These are phyloP conservation scores for Varanus salvator DNA, from an alignment of 2,113 vertebrate species.

Conservation along the genomic window DNA sequence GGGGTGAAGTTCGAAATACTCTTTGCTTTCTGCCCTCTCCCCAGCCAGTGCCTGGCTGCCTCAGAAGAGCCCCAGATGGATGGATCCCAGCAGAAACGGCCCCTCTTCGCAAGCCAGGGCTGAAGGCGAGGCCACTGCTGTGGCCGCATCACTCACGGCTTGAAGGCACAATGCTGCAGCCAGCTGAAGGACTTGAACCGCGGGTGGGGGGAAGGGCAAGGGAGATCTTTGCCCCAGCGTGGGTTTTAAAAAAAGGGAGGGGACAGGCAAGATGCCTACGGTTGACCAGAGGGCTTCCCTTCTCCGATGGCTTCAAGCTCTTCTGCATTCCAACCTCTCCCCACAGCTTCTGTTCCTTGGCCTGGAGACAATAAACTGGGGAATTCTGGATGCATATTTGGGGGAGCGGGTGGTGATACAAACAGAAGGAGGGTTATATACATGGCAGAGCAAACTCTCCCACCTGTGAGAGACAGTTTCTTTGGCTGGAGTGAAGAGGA, in stretches of 20 bases:
- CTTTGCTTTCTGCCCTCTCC: neutral
- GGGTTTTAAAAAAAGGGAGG: too few species aligned
- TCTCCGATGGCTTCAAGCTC: neutral
- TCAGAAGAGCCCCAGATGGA: neutral
- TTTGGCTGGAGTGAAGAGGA: conserved; percentile 80
- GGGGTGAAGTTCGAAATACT: neutral
- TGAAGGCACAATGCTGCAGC: conserved; percentile 74
- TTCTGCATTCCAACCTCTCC: conserved; percentile 17
- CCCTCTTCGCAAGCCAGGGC: conserved; percentile 15
- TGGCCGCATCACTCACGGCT: conserved; percentile 37
- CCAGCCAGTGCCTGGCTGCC: neutral
- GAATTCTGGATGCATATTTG: neutral
- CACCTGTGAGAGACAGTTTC: conserved; percentile 64
- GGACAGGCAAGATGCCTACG: neutral
- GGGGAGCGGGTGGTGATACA: conserved; percentile 35
- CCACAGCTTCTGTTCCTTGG: conserved; percentile 10
- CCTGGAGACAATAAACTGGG: conserved; percentile 50
- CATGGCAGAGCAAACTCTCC: conserved; percentile 54
- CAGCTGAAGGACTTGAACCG: conserved; percentile 52
- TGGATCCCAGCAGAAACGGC: neutral
- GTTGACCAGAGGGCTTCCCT: neutral
- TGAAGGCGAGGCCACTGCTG: conserved; percentile 24
- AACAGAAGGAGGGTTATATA: conserved; percentile 53
- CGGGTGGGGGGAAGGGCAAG: neutral
- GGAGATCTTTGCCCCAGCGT: neutral